Conservation (phyloP, 2,113 vertebrate genomes). For the Climacteris rufus region DNA sequence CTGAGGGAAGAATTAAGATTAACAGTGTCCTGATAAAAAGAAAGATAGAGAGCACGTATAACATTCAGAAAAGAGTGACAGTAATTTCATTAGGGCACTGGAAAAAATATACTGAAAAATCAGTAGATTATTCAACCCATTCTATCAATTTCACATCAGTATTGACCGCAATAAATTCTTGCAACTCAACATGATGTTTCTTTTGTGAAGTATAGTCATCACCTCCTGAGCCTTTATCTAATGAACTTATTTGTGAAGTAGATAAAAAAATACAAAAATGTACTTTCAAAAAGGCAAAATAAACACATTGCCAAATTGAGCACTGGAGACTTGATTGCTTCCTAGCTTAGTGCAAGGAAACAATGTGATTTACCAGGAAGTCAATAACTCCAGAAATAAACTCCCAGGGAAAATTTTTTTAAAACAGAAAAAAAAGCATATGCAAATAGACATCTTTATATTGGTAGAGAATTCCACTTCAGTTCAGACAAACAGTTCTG, state of each 20-base stretch:
- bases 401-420: neutral
- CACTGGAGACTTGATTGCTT: neutral
- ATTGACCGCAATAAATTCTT: constrained; percentile 19
- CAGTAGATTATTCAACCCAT: neutral
- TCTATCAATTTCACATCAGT: neutral
- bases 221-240: neutral
- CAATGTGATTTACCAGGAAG: neutral
- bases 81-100: neutral
- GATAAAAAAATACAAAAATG: neutral
- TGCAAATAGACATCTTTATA: neutral
- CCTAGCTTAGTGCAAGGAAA: neutral
- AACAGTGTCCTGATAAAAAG: neutral
- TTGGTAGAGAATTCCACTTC: neutral
- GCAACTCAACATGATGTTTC: neutral
- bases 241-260: neutral
- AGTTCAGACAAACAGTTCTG: neutral
- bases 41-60: neutral
- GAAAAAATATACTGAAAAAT: neutral
- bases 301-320: neutral
- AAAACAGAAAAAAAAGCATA: neutral
- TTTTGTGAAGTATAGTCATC: neutral
- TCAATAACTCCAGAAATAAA: neutral
- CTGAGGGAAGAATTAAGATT: neutral
- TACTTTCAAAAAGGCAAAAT: neutral
- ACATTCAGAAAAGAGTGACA: neutral